Base-by-base conservation (phyloP, 2,797 vertebrate species). In the Carapus acus region DNA sequence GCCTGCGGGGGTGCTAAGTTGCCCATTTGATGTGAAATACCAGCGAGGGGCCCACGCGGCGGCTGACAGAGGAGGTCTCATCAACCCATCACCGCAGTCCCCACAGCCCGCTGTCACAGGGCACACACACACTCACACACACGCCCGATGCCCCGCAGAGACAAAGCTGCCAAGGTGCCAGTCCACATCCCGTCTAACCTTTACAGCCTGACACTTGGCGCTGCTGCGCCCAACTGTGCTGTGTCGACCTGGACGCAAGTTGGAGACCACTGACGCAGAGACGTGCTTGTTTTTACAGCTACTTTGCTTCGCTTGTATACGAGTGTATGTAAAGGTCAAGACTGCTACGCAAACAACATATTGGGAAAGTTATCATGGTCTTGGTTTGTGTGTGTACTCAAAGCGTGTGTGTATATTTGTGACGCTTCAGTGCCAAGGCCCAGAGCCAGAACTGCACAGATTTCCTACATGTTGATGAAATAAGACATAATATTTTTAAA, bases 11-110 rank as follows among this genome's bases (percentile, higher is more conserved):
- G 56, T 51, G 58, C 58, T 40, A 29, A 70, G 64, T 58, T 56
- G 29, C 79, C 75, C 73, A 75, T 79, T 83, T 81, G 73, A 69
- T 70, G 64, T 77, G 53, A 86, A 86, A 88, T 84, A 84, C 63
- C 85, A 84, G 67, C 66, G 53, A 48, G 62, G 59, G 77, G 65
- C 65, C 76, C 76, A 74, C 81, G 64, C 69, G 51, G 67, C 2
- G 78, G 31, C 49, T 39, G 39, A 60, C 67, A 69, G 65, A 70
- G 69, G 77, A 75, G 59, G 67, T 68, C 73, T 65, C 53, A 33
- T 39, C 69, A 58, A 60, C 22, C 11, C 45, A 63, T 29, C 52
- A 36, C 42, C n/a, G 38, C 77, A 65, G 36, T 40, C 65, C 78
- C 80, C 58, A 73, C 65, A 27, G 79, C 38, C 67, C 59, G 58